A percentile compares a stretch with the other conserved stretches of the same genome.
Evolutionary conservation across 2,797 vertebrate species (phyloP).

Genomic region (Bovichtus variegatus): DNA sequence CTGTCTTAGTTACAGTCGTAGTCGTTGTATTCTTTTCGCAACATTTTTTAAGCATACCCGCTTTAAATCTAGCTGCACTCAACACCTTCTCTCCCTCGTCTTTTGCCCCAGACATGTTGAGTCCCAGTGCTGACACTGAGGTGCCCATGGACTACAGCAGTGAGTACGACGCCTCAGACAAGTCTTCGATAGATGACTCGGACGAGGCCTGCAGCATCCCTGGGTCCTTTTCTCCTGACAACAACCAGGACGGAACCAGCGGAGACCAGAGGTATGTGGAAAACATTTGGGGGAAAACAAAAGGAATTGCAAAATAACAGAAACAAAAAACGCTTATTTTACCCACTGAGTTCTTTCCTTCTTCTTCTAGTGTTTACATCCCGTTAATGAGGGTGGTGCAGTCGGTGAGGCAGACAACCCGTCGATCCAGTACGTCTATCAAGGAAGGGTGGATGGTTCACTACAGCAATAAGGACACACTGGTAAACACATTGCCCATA

Average conservation of each 20-base stretch:
- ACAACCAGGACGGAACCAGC: constrained; percentile 82
- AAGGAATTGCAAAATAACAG: neutral
- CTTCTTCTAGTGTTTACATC: constrained; percentile 86
- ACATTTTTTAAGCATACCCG: neutral
- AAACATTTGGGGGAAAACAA: neutral
- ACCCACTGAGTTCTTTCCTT: neutral
- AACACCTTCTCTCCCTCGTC: neutral
- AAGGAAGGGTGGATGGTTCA: constrained; percentile 96
- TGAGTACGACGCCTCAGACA: constrained; percentile 87
- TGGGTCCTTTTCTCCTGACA: constrained; percentile 89
- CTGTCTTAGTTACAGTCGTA: neutral
- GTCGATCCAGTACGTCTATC: constrained; percentile 91
- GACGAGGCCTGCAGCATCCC: constrained; percentile 90
- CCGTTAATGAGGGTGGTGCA: constrained; percentile 95
- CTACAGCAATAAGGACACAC: constrained; percentile 93
- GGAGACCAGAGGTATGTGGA: constrained; percentile 88
- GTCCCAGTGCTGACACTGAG: constrained; percentile 84
- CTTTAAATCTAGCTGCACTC: constrained; percentile 1
- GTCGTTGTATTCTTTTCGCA: constrained; percentile 1
- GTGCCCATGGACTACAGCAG: constrained; percentile 90
- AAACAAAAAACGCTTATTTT: neutral
- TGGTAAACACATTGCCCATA: constrained; percentile 83
- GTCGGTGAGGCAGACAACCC: constrained; percentile 92
- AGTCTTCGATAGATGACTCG: constrained; percentile 88
- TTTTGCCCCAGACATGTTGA: constrained; percentile 80